These are phyloP conservation scores for Xylota sylvarum DNA, from an alignment of 2,888 invertebrate species.

Conservation along the genomic window DNA sequence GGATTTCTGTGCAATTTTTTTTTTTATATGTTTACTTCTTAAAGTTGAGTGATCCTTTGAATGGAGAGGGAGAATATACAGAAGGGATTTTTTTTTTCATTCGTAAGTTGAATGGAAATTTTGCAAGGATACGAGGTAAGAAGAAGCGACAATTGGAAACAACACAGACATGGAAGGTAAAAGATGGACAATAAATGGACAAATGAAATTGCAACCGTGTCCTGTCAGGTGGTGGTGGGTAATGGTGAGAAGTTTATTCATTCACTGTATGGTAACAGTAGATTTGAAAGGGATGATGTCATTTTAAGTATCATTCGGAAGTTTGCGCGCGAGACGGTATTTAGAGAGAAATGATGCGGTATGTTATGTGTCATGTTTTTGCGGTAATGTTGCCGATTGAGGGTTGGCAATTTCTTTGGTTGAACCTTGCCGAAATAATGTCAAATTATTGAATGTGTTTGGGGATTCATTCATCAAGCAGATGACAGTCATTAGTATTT, in stretches of 20 bases:
- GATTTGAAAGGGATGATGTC: slow-evolving; percentile 43
- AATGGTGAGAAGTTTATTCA: slow-evolving; percentile 46
- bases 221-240: slow-evolving; percentile 63
- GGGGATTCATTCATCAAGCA: slow-evolving; percentile 1
- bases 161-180: slow-evolving; percentile 28
- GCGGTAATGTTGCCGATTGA: slow-evolving; percentile 27
- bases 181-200: slow-evolving; percentile 44
- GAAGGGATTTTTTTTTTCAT: slow-evolving; percentile 38
- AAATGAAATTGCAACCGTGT: slow-evolving; percentile 62
- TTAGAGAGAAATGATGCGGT: slow-evolving; percentile 17
- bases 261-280: slow-evolving; percentile 4
- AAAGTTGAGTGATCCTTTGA: slow-evolving; percentile 41
- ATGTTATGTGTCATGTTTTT: slow-evolving; percentile 58
- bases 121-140: slow-evolving; percentile 5
- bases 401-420: slow-evolving; percentile 15
- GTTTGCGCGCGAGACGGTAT: slow-evolving; percentile 3
- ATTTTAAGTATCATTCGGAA: slow-evolving; percentile 16
- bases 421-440: slow-evolving; percentile 13
- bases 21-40: slow-evolving; percentile 13
- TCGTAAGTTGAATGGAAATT: slow-evolving; percentile 26
- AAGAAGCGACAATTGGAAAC: not conserved
- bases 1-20: slow-evolving; percentile 52
- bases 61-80: slow-evolving; percentile 18
- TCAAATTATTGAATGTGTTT: slow-evolving; percentile 12
- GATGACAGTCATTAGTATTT: not conserved